Base-by-base conservation (phyloP, 2,888 invertebrate species). In the Venusia cambrica region DNA sequence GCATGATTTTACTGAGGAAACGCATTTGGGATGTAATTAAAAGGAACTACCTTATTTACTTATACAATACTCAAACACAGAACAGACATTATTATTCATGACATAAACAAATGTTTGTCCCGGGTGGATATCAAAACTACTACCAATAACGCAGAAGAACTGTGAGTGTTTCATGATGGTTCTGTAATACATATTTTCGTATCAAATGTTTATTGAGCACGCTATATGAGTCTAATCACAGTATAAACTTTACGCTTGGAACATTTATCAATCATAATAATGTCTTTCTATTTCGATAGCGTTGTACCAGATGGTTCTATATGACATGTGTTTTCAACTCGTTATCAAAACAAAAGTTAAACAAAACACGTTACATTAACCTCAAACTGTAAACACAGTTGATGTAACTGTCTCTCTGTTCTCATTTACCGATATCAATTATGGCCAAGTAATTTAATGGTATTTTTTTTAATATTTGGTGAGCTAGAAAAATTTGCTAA, bases 171-270 rank as follows among this genome's bases (percentile, higher is more conserved):
- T 5, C 18, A 20, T 25, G 13, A 26, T 22, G 13, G 32, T 38
- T 31, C 16, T 17, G 24, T 34, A 27, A 26, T 35, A 16, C 9
- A 36, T 39, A 11, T 37, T 16, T 40, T 17, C 34, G 13, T 32
- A 26, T 33, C 14, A 18, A 10, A 20, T 24, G 18, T 29, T 28
- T 24, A 15, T 19, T 36, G 3, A 5, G 21, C n/a, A n/a, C n/a
- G n/a, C n/a, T n/a, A n/a, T n/a, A n/a, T n/a, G 5, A 10, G 10
- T 36, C 14, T 29, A 19, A 22, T 22, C 2, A 20, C 20, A 27
- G 17, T 20, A 15, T 25, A 26, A 33, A 20, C 21, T 24, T 15
- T 17, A 17, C 6, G 18, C 10, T 18, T 14, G 7, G 16, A 16
- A 24, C 3, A 10, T 24, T 36, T 6, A 24, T 29, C n/a, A n/a